Base-by-base conservation (phyloP, 2,888 invertebrate species). In the Plusia festucae region DNA sequence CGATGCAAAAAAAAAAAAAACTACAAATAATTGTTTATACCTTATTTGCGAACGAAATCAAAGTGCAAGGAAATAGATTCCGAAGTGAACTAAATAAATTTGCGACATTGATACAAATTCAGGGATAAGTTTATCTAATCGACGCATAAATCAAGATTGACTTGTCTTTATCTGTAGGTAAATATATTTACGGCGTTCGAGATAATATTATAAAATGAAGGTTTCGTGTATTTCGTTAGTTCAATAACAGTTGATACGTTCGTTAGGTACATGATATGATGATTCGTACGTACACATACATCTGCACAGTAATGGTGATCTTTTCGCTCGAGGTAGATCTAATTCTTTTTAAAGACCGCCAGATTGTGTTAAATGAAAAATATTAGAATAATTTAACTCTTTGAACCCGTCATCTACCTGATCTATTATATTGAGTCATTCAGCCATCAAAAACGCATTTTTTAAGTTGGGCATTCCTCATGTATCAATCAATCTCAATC, bases 141-240 rank as follows among this genome's bases (percentile, higher is more conserved):
- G 79, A 68, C 60, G 64, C 70, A 82, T 85, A 85, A 83, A 88
- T 89, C 87, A 87, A 86, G 86, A 88, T 86, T 85, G 84, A 83
- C 79, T 78, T 74, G 72, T 68, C 54, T 76, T 85, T 89, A 89
- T 89, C 88, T 72, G 81, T 70, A n/a, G n/a, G n/a, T n/a, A 79
- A 74, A 85, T 79, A 82, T 78, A 70, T 81, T 71, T 73, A 81
- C 77, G 73, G 63, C 78, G 68, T 61, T 30, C 53, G 27, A 51
- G 57, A 63, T 60, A 46, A 24, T 51, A 65, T 60, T 70, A 53
- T 65, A 30, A 64, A 58, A 24, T 30, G 24, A 55, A 32, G 16
- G 27, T 53, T 30, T 49, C 65, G 30, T 30, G 30, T 44, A 30
- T 22, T n/a, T 34, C 11, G 52, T 52, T 52, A 22, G 13, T 34